phyloP scores from a whole-genome alignment of 92 coral and sea anemone genomes.

The Heliopora coerulea region DNA sequence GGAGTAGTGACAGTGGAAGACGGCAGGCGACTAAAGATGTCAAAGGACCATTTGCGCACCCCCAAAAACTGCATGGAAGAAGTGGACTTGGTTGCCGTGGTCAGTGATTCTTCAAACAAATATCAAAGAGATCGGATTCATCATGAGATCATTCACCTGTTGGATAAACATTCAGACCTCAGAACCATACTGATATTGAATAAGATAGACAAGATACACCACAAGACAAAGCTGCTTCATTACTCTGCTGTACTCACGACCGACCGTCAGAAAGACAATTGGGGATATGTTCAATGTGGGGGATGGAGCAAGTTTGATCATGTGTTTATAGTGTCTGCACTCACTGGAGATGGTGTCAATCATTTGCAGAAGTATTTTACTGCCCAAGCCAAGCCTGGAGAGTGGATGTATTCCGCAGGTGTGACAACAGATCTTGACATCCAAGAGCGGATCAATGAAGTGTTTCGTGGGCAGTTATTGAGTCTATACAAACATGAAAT shows the following conservation, averaged over 20 bases:
- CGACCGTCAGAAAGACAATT: conserved; percentile 79
- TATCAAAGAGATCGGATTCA: conserved; percentile 69
- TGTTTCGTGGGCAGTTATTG: conserved; percentile 87
- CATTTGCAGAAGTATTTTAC: conserved; percentile 69
- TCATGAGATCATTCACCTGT: conserved; percentile 60
- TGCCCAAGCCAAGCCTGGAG: conserved; percentile 62
- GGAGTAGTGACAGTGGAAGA: conserved; percentile 77
- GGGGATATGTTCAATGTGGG: conserved; percentile 72
- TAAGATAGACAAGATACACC: conserved; percentile 71
- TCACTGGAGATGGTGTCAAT: conserved; percentile 80
- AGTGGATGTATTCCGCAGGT: conserved; percentile 80
- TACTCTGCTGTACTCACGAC: conserved; percentile 66
- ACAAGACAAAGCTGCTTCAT: conserved; percentile 67
- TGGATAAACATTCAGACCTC: conserved; percentile 52
- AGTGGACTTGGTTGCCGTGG: conserved; percentile 79
- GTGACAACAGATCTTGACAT: conserved; percentile 62
- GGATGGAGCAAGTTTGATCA: conserved; percentile 87
- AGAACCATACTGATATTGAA: conserved; percentile 79
- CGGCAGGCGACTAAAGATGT: conserved; percentile 84
- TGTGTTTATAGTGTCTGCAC: conserved; percentile 86
- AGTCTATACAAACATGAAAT: conserved; percentile 89
- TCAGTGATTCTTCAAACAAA: conserved; percentile 75
- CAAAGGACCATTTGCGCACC: conserved; percentile 84
- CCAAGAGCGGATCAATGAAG: conserved; percentile 72
- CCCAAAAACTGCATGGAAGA: conserved; percentile 80